Evolutionary conservation across 2,797 vertebrate genomes (phyloP).

Genomic region (Falco peregrinus): DNA sequence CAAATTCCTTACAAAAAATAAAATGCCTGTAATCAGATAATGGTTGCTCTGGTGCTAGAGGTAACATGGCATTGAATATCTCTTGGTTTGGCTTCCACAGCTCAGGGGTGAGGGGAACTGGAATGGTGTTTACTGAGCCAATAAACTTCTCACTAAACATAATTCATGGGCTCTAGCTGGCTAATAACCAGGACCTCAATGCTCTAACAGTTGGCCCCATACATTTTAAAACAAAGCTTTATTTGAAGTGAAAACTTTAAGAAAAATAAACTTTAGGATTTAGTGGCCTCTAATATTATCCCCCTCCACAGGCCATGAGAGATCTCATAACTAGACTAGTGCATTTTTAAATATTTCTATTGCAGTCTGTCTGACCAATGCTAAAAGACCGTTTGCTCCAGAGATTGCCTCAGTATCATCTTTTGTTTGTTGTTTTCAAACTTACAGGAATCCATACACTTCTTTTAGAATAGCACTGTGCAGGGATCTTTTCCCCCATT

Average conservation of each 20-base stretch:
- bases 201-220: conserved; percentile 60
- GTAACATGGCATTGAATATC: conserved; percentile 43
- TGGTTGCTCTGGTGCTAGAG: conserved; percentile 31
- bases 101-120: conserved; percentile 54
- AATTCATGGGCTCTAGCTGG: conserved; percentile 68
- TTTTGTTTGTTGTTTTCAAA: conserved; percentile 12
- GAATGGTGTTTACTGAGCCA: conserved; percentile 70
- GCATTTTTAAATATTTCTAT: conserved; percentile 18
- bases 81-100: conserved; percentile 46
- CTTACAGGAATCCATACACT: background rate
- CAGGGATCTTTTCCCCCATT: background rate
- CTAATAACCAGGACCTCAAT: conserved; percentile 65
- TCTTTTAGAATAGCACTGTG: background rate
- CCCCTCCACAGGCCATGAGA: background rate
- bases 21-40: conserved; percentile 55
- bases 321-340: background rate
- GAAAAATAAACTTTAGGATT: conserved; percentile 61
- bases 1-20: conserved; percentile 54
- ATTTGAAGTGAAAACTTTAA: conserved; percentile 67
- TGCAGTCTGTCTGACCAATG: background rate
- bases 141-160: conserved; percentile 74
- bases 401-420: background rate
- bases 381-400: background rate
- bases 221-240: conserved; percentile 70
- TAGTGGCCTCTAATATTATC: conserved; percentile 51